These are phyloP conservation scores for Andrena dorsata DNA, from an alignment of 2,888 invertebrate species.

Conservation along the genomic window DNA sequence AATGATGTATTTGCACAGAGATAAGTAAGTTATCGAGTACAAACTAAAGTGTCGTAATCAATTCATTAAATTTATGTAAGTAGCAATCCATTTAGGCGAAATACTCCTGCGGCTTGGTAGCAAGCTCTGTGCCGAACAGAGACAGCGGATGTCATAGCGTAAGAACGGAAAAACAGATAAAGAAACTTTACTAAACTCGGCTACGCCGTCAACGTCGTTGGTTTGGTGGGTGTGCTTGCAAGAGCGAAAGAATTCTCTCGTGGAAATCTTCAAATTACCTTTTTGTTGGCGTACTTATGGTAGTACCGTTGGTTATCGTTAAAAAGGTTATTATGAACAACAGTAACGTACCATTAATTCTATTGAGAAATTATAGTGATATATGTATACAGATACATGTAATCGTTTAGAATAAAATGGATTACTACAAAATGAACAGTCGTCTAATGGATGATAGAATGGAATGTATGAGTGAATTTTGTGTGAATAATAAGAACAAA, in stretches of 20 bases:
- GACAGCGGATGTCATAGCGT: conserved; percentile 28
- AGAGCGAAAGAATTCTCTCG: conserved; percentile 51
- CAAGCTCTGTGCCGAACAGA: conserved; percentile 46
- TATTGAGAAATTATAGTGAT: conserved; percentile 18
- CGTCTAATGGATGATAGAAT: conserved; percentile 59
- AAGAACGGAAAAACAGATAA: conserved; percentile 25
- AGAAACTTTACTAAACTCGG: conserved; percentile 31
- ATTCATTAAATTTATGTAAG: conserved; percentile 62
- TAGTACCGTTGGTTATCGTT: conserved; percentile 77
- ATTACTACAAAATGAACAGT: conserved; percentile 64
- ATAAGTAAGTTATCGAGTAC: conserved; percentile 50
- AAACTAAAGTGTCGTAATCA: conserved; percentile 52
- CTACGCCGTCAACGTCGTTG: conserved; percentile 44
- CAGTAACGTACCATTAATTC: conserved; percentile 57
- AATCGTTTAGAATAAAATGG: conserved; percentile 61
- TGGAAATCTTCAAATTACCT: conserved; percentile 76
- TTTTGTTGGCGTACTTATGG: conserved; percentile 79
- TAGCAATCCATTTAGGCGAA: conserved; percentile 73
- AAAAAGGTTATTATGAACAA: conserved; percentile 74
- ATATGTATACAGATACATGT: conserved; percentile 15
- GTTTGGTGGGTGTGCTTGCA: conserved; percentile 55
- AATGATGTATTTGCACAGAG: conserved; percentile 68
- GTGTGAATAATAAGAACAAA: conserved; percentile 48
- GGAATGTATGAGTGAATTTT: conserved; percentile 55
- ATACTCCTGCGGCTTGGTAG: conserved; percentile 41